Evolutionary conservation across 2,113 vertebrate genomes (phyloP).

Genomic region (Muntiacus muntjak): DNA sequence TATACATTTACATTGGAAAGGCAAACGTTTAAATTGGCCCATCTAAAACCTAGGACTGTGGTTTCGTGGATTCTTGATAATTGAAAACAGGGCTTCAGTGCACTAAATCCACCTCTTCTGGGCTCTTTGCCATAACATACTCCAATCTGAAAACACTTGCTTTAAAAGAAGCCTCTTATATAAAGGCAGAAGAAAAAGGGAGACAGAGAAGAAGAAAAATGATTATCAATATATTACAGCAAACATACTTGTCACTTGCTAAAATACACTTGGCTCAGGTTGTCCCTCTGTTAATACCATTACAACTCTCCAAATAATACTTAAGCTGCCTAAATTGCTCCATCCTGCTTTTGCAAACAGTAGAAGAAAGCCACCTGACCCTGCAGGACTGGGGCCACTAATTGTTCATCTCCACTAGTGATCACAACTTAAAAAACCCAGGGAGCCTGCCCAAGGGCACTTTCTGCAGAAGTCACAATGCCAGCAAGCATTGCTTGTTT

Average conservation of each 20-base stretch:
- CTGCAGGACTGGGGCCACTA: neutral
- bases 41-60: conserved; percentile 61
- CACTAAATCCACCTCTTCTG: conserved; percentile 57
- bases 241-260: conserved; percentile 33
- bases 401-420: neutral
- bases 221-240: conserved; percentile 10
- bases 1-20: conserved; percentile 66
- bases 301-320: neutral
- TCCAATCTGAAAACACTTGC: conserved; percentile 42
- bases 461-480: neutral
- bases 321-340: neutral
- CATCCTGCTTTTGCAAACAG: neutral
- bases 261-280: neutral
- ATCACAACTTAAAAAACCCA: neutral
- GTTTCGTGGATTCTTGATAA: conserved; percentile 66
- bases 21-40: conserved; percentile 66
- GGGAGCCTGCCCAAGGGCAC: neutral
- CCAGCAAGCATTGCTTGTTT: neutral
- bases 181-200: conserved; percentile 26
- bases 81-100: conserved; percentile 67
- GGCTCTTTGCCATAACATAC: conserved; percentile 9
- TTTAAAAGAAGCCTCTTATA: conserved; percentile 41
- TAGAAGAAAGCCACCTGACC: neutral
- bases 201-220: conserved; percentile 7
- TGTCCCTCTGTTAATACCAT: conserved; percentile 11